Evolutionary conservation across 2,797 vertebrate genomes (phyloP).

Genomic region (Phalanger gymnotis): DNA sequence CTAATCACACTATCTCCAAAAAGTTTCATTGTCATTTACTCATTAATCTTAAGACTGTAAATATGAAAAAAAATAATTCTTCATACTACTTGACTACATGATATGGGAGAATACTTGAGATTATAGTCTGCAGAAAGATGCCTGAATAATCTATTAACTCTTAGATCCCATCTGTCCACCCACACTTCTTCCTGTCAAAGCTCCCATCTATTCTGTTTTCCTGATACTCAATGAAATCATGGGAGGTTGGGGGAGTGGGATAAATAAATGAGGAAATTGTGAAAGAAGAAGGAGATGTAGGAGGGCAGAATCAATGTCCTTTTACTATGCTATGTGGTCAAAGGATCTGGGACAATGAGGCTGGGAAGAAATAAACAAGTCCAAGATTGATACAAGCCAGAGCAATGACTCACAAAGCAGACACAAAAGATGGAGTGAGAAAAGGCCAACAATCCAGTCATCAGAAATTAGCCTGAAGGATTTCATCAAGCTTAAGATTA

Average conservation of each 20-base stretch:
- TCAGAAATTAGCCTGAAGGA: not conserved
- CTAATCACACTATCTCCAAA: slow-evolving; percentile 35
- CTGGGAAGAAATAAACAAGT: not conserved
- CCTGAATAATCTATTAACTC: not conserved
- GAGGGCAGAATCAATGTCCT: not conserved
- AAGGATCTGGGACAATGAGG: not conserved
- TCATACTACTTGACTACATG: slow-evolving; percentile 2
- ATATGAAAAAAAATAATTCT: slow-evolving; percentile 13
- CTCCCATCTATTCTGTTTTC: not conserved
- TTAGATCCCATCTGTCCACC: not conserved
- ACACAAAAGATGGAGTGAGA: not conserved
- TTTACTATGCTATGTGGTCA: not conserved
- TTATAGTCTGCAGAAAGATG: not conserved
- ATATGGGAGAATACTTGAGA: not conserved
- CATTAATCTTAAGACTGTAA: not conserved
- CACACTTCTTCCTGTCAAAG: not conserved
- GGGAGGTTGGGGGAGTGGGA: not conserved
- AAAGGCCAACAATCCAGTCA: not conserved
- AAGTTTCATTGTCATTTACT: not conserved
- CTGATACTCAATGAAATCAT: not conserved
- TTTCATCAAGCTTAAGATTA: not conserved
- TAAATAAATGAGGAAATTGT: not conserved
- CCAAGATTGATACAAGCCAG: not conserved
- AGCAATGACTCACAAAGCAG: not conserved
- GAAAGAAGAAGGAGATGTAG: not conserved